phyloP scores from a whole-genome alignment of 2,797 vertebrate genomes.

The Pangasius larnaudii region DNA sequence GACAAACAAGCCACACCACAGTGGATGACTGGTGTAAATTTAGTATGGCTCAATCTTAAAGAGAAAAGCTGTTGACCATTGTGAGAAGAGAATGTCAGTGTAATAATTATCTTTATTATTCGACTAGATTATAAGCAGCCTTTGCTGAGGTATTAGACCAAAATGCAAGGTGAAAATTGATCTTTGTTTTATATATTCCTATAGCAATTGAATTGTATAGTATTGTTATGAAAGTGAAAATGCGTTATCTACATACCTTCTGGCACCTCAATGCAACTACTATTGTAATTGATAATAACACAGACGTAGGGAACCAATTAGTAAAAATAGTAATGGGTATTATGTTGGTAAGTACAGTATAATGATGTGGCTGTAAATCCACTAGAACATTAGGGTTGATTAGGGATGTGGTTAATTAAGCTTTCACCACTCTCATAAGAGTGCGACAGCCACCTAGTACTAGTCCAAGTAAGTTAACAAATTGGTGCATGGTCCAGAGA shows the following conservation, averaged over 20 bases:
- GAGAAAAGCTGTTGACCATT: neutral
- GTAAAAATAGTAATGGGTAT: neutral
- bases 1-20: slow-evolving; percentile 34
- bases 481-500: slow-evolving; percentile 6
- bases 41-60: neutral
- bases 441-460: neutral
- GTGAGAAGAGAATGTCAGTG: slow-evolving; percentile 7
- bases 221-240: neutral
- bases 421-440: slow-evolving; percentile 8
- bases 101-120: slow-evolving; percentile 31
- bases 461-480: slow-evolving; percentile 1
- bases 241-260: neutral
- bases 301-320: slow-evolving; percentile 1
- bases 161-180: neutral
- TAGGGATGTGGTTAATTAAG: slow-evolving; percentile 20
- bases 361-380: slow-evolving; percentile 52
- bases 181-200: neutral
- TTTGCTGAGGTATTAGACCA: neutral
- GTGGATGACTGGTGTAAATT: slow-evolving; percentile 24
- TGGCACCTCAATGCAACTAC: neutral
- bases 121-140: neutral
- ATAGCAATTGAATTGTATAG: neutral
- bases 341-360: slow-evolving; percentile 26
- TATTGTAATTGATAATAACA: slow-evolving; percentile 46
- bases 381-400: slow-evolving; percentile 38